Conservation (phyloP, 2,113 vertebrate genomes). For the Sisor rabdophorus region DNA sequence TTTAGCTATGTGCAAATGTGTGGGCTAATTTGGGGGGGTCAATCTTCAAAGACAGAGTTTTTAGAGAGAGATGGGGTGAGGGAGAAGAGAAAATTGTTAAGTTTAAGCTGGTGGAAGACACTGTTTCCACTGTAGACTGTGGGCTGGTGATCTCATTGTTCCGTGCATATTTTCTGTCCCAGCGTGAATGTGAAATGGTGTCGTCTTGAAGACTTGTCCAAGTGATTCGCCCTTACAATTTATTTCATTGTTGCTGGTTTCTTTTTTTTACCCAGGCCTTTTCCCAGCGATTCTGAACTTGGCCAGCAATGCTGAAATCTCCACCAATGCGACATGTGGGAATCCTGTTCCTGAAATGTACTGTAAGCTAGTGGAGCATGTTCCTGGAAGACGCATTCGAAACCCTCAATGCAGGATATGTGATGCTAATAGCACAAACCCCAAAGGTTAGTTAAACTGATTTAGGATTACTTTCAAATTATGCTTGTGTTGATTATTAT, state of each 20-base stretch:
- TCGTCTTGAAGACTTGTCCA: neutral
- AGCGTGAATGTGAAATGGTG: neutral
- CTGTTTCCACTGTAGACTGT: constrained; percentile 23
- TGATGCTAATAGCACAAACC: constrained; percentile 74
- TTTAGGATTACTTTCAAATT: neutral
- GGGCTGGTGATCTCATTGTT: no score
- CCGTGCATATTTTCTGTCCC: no score
- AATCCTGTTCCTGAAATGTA: constrained; percentile 84
- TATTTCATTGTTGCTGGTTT: neutral
- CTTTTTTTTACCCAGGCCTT: constrained; percentile 68
- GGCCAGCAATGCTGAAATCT: constrained; percentile 85
- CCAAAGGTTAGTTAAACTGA: constrained; percentile 73
- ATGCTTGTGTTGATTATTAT: neutral
- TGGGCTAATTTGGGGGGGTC: constrained; percentile 20
- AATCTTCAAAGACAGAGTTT: constrained; percentile 49
- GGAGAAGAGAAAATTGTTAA: constrained; percentile 39
- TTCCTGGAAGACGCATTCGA: constrained; percentile 79
- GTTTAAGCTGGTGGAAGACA: constrained; percentile 34
- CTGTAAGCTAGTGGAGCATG: constrained; percentile 95
- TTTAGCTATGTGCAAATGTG: constrained; percentile 35
- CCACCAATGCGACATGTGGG: constrained; percentile 89
- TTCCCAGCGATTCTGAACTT: constrained; percentile 95
- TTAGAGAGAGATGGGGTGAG: constrained; percentile 7
- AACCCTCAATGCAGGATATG: constrained; percentile 87
- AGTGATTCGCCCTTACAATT: neutral